A percentile compares a stretch with the other conserved stretches of the same genome.
phyloP scores from a whole-genome alignment of 2,888 invertebrate genomes.

The Keiferia lycopersicella region DNA sequence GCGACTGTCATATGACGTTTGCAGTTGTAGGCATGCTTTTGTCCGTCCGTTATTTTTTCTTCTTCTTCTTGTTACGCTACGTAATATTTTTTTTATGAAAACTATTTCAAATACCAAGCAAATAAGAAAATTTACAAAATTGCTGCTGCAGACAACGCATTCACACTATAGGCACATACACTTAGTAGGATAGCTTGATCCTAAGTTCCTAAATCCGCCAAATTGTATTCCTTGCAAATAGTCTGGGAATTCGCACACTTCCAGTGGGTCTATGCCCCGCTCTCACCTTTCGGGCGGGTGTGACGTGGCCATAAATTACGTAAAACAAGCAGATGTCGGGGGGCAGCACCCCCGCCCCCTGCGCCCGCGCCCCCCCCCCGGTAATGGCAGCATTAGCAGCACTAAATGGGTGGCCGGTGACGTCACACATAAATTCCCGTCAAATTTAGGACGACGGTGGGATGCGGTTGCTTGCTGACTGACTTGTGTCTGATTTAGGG shows the following conservation, averaged over 20 bases:
- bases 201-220: neutral
- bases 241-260: slow-evolving; percentile 36
- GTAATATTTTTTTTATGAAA: too few species aligned
- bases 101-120: too few species aligned
- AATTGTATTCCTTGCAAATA: slow-evolving; percentile 15
- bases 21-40: too few species aligned
- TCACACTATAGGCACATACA: too few species aligned
- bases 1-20: too few species aligned
- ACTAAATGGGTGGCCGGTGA: slow-evolving; percentile 77
- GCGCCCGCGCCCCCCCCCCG: slow-evolving; percentile 46
- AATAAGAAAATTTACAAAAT: too few species aligned
- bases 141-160: too few species aligned
- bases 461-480: slow-evolving; percentile 14
- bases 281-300: slow-evolving; percentile 61
- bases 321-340: slow-evolving; percentile 79
- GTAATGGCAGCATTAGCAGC: slow-evolving; percentile 79
- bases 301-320: slow-evolving; percentile 75
- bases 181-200: neutral
- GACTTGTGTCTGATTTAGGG: slow-evolving; percentile 13
- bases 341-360: slow-evolving; percentile 40
- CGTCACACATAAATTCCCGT: slow-evolving; percentile 78
- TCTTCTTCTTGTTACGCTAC: too few species aligned
- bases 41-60: neutral
- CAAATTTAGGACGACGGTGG: slow-evolving; percentile 63
- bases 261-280: slow-evolving; percentile 38